Evolutionary conservation across 2,888 invertebrate species (phyloP).

Genomic region (Eupithecia subumbrata): DNA sequence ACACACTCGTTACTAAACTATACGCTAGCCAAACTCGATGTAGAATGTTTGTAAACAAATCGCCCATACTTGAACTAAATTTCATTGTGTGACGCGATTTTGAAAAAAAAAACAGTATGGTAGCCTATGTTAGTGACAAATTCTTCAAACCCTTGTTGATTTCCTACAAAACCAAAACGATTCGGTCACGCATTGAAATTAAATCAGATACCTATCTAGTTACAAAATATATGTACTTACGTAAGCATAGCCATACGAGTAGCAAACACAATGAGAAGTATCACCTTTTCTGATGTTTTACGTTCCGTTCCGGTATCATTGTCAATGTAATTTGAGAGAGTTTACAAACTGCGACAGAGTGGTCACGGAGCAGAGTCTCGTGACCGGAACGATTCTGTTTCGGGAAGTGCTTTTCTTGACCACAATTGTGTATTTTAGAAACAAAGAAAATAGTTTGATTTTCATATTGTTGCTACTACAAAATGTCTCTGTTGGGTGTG

Average conservation of each 20-base stretch:
- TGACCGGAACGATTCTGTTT: slow-evolving; percentile 45
- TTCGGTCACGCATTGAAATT: neutral
- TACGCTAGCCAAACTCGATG: too few relatives aligned
- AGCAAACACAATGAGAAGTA: slow-evolving; percentile 24
- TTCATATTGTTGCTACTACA: neutral
- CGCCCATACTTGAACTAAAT: too few relatives aligned
- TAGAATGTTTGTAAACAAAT: too few relatives aligned
- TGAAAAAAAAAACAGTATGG: too few relatives aligned
- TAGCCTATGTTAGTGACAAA: too few relatives aligned
- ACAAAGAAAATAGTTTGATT: neutral
- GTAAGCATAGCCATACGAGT: too few relatives aligned
- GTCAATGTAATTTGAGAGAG: slow-evolving; percentile 40
- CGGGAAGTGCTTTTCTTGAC: slow-evolving; percentile 32
- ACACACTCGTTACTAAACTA: too few relatives aligned
- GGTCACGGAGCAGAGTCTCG: slow-evolving; percentile 58
- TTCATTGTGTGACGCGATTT: too few relatives aligned
- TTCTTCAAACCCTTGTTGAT: too few relatives aligned
- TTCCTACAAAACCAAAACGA: neutral
- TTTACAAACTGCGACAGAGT: slow-evolving; percentile 59
- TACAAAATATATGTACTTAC: neutral
- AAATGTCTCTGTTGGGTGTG: neutral
- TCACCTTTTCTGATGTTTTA: slow-evolving; percentile 36
- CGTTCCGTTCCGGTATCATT: slow-evolving; percentile 37
- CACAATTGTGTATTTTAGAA: neutral
- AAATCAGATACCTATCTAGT: neutral